Conservation (phyloP, 2,113 vertebrate genomes). For the Dolichallabes microphthalmus region DNA sequence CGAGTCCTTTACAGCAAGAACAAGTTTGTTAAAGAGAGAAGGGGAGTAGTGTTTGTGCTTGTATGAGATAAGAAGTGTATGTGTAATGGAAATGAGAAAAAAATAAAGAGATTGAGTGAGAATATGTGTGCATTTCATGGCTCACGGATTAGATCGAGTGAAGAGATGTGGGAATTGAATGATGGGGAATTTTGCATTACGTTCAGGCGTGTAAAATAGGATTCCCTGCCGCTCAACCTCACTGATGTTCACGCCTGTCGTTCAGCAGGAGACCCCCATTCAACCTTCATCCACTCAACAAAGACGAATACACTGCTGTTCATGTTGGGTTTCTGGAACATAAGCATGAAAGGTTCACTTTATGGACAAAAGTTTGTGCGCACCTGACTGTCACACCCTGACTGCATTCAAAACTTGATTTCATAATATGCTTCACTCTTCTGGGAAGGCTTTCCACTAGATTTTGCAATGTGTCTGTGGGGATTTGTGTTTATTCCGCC, state of each 20-base stretch:
- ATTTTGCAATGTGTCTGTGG: neutral
- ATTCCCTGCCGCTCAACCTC: neutral
- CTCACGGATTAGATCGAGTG: slow-evolving; percentile 30
- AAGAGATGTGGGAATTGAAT: slow-evolving; percentile 28
- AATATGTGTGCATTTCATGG: slow-evolving; percentile 20
- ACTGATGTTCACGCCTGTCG: neutral
- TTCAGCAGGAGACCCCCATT: neutral
- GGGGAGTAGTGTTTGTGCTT: slow-evolving; percentile 1
- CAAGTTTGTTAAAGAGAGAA: neutral
- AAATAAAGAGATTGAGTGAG: neutral
- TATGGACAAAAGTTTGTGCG: neutral
- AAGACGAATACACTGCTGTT: neutral
- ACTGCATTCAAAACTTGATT: neutral
- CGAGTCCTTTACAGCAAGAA: neutral
- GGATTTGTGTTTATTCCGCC: neutral
- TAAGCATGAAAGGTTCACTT: neutral
- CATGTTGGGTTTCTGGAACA: neutral
- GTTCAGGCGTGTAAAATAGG: slow-evolving; percentile 18
- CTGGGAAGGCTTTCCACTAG: neutral
- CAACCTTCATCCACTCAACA: neutral
- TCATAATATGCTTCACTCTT: neutral
- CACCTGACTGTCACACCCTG: neutral
- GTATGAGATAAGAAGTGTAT: slow-evolving; percentile 4
- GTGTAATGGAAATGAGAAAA: slow-evolving; percentile 8
- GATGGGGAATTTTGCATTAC: slow-evolving; percentile 35